phyloP scores from a whole-genome alignment of 2,888 invertebrate genomes.

The Mantis religiosa region DNA sequence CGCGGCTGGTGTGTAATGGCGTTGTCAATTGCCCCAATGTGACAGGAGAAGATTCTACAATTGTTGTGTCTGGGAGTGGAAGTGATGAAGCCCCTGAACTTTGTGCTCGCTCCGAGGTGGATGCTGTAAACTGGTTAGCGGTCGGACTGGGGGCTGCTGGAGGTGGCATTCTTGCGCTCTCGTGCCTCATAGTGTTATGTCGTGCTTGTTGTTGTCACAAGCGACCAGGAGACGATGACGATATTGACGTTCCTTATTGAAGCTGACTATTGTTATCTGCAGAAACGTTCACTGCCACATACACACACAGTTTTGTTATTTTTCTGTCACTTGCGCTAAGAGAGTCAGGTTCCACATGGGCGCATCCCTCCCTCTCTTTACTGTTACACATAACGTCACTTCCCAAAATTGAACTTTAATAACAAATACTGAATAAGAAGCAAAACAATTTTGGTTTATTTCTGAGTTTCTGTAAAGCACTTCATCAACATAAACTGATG shows the following conservation, averaged over 20 bases:
- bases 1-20: conserved; percentile 80
- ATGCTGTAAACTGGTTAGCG: conserved; percentile 57
- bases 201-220: conserved; percentile 58
- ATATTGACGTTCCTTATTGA: conserved; percentile 61
- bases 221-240: conserved; percentile 51
- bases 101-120: conserved; percentile 53
- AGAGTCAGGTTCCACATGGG: background rate
- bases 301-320: background rate
- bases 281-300: background rate
- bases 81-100: conserved; percentile 74
- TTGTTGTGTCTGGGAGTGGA: conserved; percentile 48
- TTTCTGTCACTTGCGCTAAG: background rate
- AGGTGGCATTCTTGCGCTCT: conserved; percentile 53
- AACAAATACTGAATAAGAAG: no score
- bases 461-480: no score
- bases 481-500: no score
- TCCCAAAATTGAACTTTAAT: no score
- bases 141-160: conserved; percentile 59
- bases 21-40: conserved; percentile 78
- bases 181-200: conserved; percentile 57
- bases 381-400: no score
- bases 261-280: conserved; percentile 14
- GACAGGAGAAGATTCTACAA: conserved; percentile 43
- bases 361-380: no score
- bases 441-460: no score